Evolutionary conservation across 1,140 invertebrate species (phyloP).

Genomic region (Neuroterus valhalla): DNA sequence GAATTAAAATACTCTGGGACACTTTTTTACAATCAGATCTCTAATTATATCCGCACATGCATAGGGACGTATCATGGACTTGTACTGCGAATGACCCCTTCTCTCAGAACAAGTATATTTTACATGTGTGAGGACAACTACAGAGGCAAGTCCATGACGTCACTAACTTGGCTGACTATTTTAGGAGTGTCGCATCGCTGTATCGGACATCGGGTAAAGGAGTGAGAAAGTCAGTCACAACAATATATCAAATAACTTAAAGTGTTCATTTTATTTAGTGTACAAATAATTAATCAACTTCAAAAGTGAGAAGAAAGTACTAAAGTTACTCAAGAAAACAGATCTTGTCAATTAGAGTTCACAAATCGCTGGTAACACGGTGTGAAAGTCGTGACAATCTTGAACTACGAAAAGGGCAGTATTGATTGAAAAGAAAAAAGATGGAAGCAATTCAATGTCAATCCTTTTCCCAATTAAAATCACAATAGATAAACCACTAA

Average conservation of each 20-base stretch:
- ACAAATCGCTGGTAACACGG: slow-evolving; percentile 42
- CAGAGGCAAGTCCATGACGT: slow-evolving; percentile 65
- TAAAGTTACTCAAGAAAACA: slow-evolving; percentile 49
- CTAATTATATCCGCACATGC: background rate
- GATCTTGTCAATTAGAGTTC: slow-evolving; percentile 33
- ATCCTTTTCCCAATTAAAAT: background rate
- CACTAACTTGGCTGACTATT: slow-evolving; percentile 64
- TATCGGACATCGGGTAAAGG: slow-evolving; percentile 40
- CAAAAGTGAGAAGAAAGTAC: slow-evolving; percentile 56
- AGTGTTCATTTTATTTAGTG: slow-evolving; percentile 62
- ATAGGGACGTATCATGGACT: background rate
- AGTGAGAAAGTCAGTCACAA: slow-evolving; percentile 54
- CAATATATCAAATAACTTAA: slow-evolving; percentile 63
- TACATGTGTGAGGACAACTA: slow-evolving; percentile 44
- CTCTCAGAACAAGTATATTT: slow-evolving; percentile 39
- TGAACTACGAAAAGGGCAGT: no score
- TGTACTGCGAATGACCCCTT: slow-evolving; percentile 8
- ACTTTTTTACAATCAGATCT: slow-evolving; percentile 12
- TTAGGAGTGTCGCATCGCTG: slow-evolving; percentile 63
- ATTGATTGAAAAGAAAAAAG: background rate
- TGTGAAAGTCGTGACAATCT: slow-evolving; percentile 28
- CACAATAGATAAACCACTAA: background rate
- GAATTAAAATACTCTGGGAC: background rate
- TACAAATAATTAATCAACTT: slow-evolving; percentile 70
- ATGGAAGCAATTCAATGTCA: background rate